phyloP scores from a whole-genome alignment of 2,113 vertebrate genomes.

The Tyrannus savana region DNA sequence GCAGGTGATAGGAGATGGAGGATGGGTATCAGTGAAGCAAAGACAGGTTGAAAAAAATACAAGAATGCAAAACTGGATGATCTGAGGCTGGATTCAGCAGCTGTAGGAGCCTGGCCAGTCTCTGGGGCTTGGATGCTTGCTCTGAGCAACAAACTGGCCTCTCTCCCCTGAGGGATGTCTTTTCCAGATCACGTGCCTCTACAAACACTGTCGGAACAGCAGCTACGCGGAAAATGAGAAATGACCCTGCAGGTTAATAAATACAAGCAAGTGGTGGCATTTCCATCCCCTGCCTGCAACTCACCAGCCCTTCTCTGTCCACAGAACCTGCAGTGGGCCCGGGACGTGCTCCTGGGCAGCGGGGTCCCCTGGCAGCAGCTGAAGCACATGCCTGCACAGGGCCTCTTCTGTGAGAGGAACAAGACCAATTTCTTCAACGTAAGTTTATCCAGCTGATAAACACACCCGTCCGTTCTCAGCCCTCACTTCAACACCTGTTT shows the following conservation, averaged over 20 bases:
- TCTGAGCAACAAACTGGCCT: neutral
- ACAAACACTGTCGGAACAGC: neutral
- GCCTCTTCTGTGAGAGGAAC: conserved; percentile 99
- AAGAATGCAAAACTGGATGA: neutral
- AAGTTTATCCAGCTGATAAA: conserved; percentile 77
- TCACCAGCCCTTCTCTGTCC: conserved; percentile 65
- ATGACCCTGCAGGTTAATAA: neutral
- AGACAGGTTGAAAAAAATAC: neutral
- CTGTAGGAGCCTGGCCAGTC: neutral
- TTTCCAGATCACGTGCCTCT: neutral
- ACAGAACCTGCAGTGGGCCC: conserved; percentile 98
- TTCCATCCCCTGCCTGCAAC: neutral
- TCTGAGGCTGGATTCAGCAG: neutral
- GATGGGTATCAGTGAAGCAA: neutral
- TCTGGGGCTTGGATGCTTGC: neutral
- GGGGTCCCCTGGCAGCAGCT: conserved; percentile 98
- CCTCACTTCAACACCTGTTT: neutral
- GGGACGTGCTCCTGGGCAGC: conserved; percentile 99
- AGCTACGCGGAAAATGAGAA: neutral
- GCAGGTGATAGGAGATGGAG: neutral
- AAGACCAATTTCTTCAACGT: conserved; percentile 99
- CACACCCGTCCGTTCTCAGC: neutral
- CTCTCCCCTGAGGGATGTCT: neutral
- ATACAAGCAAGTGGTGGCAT: neutral
- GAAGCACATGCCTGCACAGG: conserved; percentile 99